Conservation (phyloP, 2,797 vertebrate genomes). For the Sparus aurata region DNA sequence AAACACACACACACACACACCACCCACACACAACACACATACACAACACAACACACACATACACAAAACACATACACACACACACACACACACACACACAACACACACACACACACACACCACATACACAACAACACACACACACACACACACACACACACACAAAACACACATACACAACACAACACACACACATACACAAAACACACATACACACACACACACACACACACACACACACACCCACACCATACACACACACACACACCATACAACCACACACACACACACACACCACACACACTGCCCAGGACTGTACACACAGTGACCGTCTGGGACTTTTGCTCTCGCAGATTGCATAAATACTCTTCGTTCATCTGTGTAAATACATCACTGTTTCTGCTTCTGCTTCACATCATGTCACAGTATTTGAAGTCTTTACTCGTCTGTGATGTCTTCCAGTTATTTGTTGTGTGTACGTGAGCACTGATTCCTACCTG, state of each 20-base stretch:
- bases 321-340: slow-evolving; percentile 34
- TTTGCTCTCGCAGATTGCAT: slow-evolving; percentile 40
- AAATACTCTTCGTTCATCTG: slow-evolving; percentile 7
- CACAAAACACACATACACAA: background rate
- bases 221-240: background rate
- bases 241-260: background rate
- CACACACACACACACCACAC: too few relatives aligned
- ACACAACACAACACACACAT: background rate
- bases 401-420: background rate
- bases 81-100: slow-evolving; percentile 19
- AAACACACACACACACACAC: background rate
- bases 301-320: background rate
- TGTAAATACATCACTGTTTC: slow-evolving; percentile 1
- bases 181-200: background rate
- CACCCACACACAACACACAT: slow-evolving; percentile 6
- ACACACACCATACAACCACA: too few relatives aligned
- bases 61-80: background rate
- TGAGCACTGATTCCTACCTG: slow-evolving; percentile 95
- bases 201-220: too few relatives aligned
- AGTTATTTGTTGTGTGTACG: slow-evolving; percentile 95
- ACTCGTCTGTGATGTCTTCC: slow-evolving; percentile 23
- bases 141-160: too few relatives aligned
- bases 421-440: background rate
- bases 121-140: too few relatives aligned
- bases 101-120: background rate